Evolutionary conservation across 1,140 invertebrate species (phyloP).

Genomic region (Bombus cullumanus): DNA sequence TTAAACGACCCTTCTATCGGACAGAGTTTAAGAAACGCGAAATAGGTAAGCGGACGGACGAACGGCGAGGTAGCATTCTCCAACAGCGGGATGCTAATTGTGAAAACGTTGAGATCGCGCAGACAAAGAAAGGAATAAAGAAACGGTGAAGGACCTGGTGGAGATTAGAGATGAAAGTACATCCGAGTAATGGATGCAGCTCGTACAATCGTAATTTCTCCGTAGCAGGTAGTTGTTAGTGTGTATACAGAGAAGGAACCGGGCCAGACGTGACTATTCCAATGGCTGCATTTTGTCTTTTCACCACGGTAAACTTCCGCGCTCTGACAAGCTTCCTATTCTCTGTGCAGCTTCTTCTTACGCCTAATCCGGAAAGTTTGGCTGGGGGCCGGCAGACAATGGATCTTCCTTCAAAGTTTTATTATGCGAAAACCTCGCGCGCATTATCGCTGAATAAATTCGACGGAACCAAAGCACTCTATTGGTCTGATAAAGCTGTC

Average conservation of each 20-base stretch:
- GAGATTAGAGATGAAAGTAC: constrained; percentile 52
- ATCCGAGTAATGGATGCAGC: constrained; percentile 40
- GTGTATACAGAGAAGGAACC: background rate
- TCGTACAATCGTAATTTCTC: constrained; percentile 26
- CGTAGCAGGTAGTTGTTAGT: constrained; percentile 13
- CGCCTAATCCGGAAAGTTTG: constrained; percentile 37
- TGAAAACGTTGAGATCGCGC: background rate
- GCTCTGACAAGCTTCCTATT: constrained; percentile 38
- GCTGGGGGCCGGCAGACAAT: constrained; percentile 4
- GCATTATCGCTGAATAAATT: constrained; percentile 42
- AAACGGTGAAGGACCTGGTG: constrained; percentile 19
- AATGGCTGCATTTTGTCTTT: constrained; percentile 45
- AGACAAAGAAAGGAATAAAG: background rate
- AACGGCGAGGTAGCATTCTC: background rate
- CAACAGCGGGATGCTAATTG: background rate
- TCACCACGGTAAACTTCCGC: constrained; percentile 25
- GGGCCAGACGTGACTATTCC: constrained; percentile 35
- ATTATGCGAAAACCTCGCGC: constrained; percentile 27
- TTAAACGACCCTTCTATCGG: background rate
- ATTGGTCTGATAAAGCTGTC: background rate
- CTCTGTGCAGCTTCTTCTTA: constrained; percentile 18
- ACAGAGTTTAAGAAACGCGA: background rate
- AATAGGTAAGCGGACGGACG: background rate
- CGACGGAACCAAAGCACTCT: background rate
- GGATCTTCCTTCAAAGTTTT: constrained; percentile 29